phyloP scores from a whole-genome alignment of 2,888 invertebrate genomes.

The Leptodirus hochenwartii region DNA sequence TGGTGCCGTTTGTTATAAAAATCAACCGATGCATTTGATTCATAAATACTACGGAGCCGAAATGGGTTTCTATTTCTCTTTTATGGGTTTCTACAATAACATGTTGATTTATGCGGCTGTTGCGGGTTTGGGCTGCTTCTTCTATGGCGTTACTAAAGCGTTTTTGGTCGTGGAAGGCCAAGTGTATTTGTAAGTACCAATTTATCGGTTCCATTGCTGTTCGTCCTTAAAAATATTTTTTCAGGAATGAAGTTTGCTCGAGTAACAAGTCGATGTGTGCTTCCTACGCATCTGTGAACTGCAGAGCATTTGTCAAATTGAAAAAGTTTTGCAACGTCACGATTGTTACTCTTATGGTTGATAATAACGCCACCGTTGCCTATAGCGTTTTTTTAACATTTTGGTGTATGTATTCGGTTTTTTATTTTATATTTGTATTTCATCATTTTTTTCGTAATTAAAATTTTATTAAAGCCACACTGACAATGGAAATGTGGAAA shows the following conservation, averaged over 20 bases:
- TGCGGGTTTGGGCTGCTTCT: conserved; percentile 27
- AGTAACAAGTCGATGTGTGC: conserved; percentile 33
- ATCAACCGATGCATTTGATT: conserved; percentile 40
- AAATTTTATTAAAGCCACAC: conserved; percentile 5
- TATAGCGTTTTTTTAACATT: conserved; percentile 21
- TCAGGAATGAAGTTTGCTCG: conserved; percentile 18
- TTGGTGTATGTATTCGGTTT: conserved; percentile 22
- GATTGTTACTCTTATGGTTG: conserved; percentile 24
- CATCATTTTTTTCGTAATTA: conserved; percentile 2
- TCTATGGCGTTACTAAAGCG: conserved; percentile 23
- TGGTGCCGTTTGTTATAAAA: conserved; percentile 32
- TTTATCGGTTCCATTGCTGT: background rate
- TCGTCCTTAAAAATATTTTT: conserved; percentile 8
- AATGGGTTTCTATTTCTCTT: conserved; percentile 36
- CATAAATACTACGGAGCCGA: conserved; percentile 37
- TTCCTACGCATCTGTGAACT: conserved; percentile 26
- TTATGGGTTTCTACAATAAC: conserved; percentile 33
- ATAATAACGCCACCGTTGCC: conserved; percentile 18
- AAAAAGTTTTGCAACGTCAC: conserved; percentile 33
- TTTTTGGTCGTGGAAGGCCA: conserved; percentile 6
- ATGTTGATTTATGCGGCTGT: conserved; percentile 30
- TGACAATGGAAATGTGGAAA: conserved; percentile 20
- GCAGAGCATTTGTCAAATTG: conserved; percentile 32
- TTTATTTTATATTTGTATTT: conserved; percentile 4
- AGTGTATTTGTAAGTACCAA: conserved; percentile 11